These are phyloP conservation scores for Parapristionchus giblindavisi DNA, from an alignment of 2,888 invertebrate genomes.

Conservation along the genomic window DNA sequence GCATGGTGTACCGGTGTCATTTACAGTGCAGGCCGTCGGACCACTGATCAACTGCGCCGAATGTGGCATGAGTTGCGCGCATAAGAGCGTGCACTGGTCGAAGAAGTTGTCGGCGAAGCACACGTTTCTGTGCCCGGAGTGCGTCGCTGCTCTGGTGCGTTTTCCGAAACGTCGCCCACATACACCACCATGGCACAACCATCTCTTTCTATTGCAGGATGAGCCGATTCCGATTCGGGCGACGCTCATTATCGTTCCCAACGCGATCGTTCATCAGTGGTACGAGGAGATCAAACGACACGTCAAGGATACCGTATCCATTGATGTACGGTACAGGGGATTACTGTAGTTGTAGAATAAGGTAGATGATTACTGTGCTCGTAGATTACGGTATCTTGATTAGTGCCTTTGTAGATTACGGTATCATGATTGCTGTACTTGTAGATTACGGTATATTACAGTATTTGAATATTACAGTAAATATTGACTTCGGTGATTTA, in stretches of 20 bases:
- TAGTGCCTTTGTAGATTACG: too few species aligned
- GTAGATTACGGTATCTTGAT: too few species aligned
- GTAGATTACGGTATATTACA: too few species aligned
- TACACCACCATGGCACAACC: background rate
- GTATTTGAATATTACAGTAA: too few species aligned
- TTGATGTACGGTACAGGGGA: conserved; percentile 52
- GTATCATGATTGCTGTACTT: too few species aligned
- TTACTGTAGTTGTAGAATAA: too few species aligned
- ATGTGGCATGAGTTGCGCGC: conserved; percentile 18
- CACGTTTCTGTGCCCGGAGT: conserved; percentile 41
- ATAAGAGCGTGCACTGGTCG: conserved; percentile 38
- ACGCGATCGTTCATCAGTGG: conserved; percentile 80
- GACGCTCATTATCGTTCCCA: conserved; percentile 81
- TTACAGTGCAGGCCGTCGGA: too few species aligned
- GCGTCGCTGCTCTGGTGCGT: conserved; percentile 27
- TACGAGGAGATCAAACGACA: conserved; percentile 75
- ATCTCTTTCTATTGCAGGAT: background rate
- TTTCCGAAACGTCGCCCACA: background rate
- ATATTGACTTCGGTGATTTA: too few species aligned
- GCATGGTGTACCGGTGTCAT: too few species aligned
- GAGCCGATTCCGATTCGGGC: conserved; percentile 72
- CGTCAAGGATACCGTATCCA: conserved; percentile 53
- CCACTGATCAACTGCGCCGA: too few species aligned
- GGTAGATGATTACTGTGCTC: too few species aligned
- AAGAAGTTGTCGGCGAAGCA: conserved; percentile 24